Base-by-base conservation (phyloP, 2,797 vertebrate species). In the Iguana delicatissima region DNA sequence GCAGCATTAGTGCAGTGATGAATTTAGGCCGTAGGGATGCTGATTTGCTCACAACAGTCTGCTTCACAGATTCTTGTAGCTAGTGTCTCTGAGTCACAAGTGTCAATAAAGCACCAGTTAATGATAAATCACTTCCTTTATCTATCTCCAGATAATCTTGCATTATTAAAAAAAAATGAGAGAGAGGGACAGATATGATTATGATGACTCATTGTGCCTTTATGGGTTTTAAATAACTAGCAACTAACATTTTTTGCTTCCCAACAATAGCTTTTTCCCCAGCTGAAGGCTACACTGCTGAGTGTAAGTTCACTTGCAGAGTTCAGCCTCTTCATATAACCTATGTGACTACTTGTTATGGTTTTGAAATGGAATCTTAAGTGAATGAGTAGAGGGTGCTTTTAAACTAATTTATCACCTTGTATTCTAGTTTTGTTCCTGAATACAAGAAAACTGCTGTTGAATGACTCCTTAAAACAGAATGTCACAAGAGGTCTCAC, bases 401-500 rank as follows among this genome's bases (percentile, higher is more conserved):
- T 96, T 57, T 64, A 64, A 79, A 89, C 52, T 89, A 90, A 88
- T 16, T 0, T 1, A 0, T 82, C 67, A 89, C 90, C 96, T 93
- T 94, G 82, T 95, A 86, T 95, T 91, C 76, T 69, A 99, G 99
- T 99, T 96, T 97, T 99, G 90, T 98, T 98, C 93, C 96, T 99
- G 95, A 98, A 98, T 91, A 98, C 98, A 26, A 98, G 98, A 95
- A 98, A 98, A 92, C 97, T 98, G 95, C 97, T 98, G 81, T 96
- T 98, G 95, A 98, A 98, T 95, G 98, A 97, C 93, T 96, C 97
- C 93, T 96, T 99, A 96, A 98, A 98, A 94, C 97, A 99, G 94
- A 99, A 97, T 8, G 96, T 99, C 72, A 97, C 98, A 73, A 98
- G 95, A 95, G 99, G 98, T 89, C 98, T 99, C 89, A 99, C 98